Conservation (phyloP, 2,888 invertebrate species). For the Protonemura montana region DNA sequence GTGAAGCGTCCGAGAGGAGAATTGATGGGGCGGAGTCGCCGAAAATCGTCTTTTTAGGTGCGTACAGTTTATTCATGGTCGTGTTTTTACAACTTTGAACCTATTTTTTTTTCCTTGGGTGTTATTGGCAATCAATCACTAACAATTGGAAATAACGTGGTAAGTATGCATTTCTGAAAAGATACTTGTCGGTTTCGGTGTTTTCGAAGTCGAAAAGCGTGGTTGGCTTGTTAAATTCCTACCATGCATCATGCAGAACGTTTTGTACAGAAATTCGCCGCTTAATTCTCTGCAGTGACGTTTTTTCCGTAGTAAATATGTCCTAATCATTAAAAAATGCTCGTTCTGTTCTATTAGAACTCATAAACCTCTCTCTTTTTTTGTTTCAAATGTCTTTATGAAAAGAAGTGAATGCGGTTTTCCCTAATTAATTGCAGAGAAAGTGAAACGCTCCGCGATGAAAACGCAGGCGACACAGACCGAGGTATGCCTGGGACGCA, state of each 20-base stretch:
- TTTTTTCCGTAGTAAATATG: not conserved
- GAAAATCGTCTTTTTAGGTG: constrained; percentile 67
- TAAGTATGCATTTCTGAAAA: not conserved
- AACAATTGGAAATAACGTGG: not conserved
- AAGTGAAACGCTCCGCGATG: constrained; percentile 84
- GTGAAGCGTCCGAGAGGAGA: constrained; percentile 51
- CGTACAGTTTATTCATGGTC: constrained; percentile 51
- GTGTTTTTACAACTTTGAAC: not conserved
- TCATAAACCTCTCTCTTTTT: too few species aligned
- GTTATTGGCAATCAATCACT: constrained; percentile 26
- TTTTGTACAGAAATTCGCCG: not conserved
- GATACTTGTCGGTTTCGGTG: not conserved
- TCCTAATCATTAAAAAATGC: not conserved
- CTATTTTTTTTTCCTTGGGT: not conserved
- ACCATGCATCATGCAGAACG: too few species aligned
- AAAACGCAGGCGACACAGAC: constrained; percentile 93
- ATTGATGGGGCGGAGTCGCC: constrained; percentile 59
- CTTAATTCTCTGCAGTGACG: not conserved
- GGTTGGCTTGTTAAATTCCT: not conserved
- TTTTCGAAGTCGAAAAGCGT: not conserved
- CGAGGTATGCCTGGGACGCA: constrained; percentile 76
- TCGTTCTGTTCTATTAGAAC: too few species aligned
- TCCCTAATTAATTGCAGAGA: constrained; percentile 66
- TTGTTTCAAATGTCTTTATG: too few species aligned
- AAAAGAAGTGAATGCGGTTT: not conserved